Evolutionary conservation across 2,113 vertebrate species (phyloP).

Genomic region (Indicator maculatus): DNA sequence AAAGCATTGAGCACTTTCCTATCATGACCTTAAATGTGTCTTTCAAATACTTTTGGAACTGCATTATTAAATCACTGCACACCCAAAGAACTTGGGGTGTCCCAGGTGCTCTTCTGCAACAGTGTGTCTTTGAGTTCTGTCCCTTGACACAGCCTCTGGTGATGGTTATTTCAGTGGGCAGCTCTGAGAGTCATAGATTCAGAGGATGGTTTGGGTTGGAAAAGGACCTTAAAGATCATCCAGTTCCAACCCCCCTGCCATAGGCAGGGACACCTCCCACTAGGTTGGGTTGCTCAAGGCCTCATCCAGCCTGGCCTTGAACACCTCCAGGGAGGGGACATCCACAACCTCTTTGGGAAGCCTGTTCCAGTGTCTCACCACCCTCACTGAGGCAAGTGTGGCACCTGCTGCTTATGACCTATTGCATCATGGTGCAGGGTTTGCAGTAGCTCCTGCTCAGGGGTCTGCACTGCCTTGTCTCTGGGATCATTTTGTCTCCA

Average conservation of each 20-base stretch:
- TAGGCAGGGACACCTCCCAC: too few relatives aligned
- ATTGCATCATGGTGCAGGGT: not conserved
- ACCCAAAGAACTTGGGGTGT: not conserved
- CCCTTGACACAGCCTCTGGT: not conserved
- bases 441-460: not conserved
- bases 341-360: too few relatives aligned
- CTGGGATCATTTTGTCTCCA: not conserved
- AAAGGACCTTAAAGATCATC: too few relatives aligned
- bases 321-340: too few relatives aligned
- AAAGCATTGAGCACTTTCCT: not conserved
- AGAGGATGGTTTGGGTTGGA: too few relatives aligned
- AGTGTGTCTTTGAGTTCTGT: not conserved
- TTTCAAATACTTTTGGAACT: not conserved
- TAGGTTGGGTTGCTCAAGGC: too few relatives aligned
- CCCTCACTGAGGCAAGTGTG: not conserved
- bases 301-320: too few relatives aligned
- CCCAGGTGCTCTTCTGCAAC: not conserved
- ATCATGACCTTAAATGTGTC: not conserved
- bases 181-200: not conserved
- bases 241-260: too few relatives aligned
- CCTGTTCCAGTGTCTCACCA: too few relatives aligned
- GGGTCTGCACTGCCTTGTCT: not conserved
- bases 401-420: not conserved
- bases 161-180: not conserved
- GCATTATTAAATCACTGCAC: not conserved